A percentile compares a stretch with the other conserved stretches of the same genome.
phyloP scores from a whole-genome alignment of 2,113 vertebrate genomes.

The Hucho hucho region DNA sequence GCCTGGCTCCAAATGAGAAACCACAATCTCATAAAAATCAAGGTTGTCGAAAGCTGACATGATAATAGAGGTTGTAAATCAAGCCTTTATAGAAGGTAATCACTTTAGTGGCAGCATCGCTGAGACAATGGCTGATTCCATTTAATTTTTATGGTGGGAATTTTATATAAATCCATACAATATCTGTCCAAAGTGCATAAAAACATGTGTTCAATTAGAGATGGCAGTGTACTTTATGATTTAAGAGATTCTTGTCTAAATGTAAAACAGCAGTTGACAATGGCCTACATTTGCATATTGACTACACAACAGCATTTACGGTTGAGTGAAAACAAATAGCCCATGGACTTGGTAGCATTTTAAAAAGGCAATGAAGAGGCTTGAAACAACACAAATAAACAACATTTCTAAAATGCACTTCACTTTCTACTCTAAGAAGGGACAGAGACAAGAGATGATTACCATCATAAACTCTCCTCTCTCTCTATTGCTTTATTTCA shows the following conservation, averaged over 20 bases:
- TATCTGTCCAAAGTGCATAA: not conserved
- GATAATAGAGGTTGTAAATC: conserved; percentile 49
- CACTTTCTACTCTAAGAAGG: no score
- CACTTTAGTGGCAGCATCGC: conserved; percentile 30
- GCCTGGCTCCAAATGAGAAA: conserved; percentile 34
- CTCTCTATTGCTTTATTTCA: no score
- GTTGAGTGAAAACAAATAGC: not conserved
- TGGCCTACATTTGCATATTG: not conserved
- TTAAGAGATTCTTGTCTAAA: not conserved
- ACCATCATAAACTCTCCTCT: no score
- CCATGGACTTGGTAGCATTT: not conserved
- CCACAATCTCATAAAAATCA: conserved; percentile 42
- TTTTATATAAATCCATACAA: conserved; percentile 1
- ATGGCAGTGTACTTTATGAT: not conserved
- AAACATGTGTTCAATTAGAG: not conserved
- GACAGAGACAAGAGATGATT: no score
- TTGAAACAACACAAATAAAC: no score
- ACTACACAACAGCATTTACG: not conserved
- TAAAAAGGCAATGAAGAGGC: not conserved
- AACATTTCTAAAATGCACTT: no score
- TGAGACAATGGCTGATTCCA: conserved; percentile 13
- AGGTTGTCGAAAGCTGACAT: conserved; percentile 43
- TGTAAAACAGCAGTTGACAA: not conserved
- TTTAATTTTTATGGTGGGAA: conserved; percentile 16
- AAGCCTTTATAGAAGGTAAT: conserved; percentile 31